Evolutionary conservation across 2,113 vertebrate species (phyloP), one percentile per base, ranked within the genome.

Genomic region (Geococcyx californianus): DNA sequence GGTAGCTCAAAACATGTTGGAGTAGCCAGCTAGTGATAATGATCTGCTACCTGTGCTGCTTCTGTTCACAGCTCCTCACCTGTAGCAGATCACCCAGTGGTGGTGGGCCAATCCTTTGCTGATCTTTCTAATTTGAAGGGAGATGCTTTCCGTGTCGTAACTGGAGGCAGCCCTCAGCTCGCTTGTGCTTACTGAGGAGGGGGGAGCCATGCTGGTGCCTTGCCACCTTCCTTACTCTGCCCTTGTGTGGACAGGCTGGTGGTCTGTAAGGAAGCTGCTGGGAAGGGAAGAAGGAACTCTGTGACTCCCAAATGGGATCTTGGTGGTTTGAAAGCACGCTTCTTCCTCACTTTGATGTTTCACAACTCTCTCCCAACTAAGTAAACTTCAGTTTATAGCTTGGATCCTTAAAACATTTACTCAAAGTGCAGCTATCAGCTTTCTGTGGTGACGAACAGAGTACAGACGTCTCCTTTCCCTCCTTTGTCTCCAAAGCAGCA

Each of bases 241-340:
- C 13, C 24, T 73, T 0, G 0, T 8, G 33, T 2, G 2, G 26
- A 44, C 59, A 56, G 21, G 34, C 52, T 52, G 0, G 0, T 52
- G 10, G 16, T 47, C 36, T 47, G 17, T 6, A 1, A 9, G 20
- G 59, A 69, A 56, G 49, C 29, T 31, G 14, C 76, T 21, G 11
- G 12, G 40, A n/a, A 13, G 3, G 28, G 26, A 60, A 14, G 19
- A 29, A 15, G 21, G 11, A 21, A 13, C 34, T 55, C 47, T 42
- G 9, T 84, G 60, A 10, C 28, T 85, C 25, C 28, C 28, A n/a
- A 10, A 31, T 0, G 0, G 20, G 25, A 10, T 56, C 63, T 47
- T 82, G 11, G 13, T 28, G 67, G 5, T 19, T 67, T 47, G 28
- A 82, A 80, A 58, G 4, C 40, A 24, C 1, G 4, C 7, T 16